Conservation (phyloP, 1,140 invertebrate species). For the Himalopsyche phryganea region DNA sequence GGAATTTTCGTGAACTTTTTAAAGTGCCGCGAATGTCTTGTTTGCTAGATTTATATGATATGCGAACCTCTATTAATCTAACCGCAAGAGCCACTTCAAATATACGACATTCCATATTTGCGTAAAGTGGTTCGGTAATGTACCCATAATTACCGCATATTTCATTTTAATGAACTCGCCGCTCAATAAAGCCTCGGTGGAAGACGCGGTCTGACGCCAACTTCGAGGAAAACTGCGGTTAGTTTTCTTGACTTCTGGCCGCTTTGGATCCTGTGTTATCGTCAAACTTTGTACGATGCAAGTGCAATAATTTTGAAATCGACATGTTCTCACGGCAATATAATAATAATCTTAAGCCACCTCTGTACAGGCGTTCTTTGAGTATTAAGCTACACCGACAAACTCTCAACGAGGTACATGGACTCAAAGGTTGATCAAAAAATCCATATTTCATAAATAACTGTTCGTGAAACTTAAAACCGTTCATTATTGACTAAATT, state of each 20-base stretch:
- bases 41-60: too few species aligned
- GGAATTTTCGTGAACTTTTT: too few species aligned
- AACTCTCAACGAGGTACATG: too few species aligned
- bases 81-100: conserved; percentile 16
- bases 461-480: too few species aligned
- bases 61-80: conserved; percentile 13
- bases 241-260: conserved; percentile 6
- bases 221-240: conserved; percentile 1
- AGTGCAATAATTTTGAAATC: background rate
- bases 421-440: too few species aligned
- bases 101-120: conserved; percentile 25
- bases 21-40: too few species aligned
- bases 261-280: background rate
- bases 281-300: background rate
- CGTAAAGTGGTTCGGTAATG: conserved; percentile 24
- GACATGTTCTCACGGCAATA: background rate
- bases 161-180: conserved; percentile 27
- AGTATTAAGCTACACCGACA: too few species aligned
- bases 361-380: too few species aligned
- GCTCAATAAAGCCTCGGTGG: conserved; percentile 13
- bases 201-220: background rate
- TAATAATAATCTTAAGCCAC: too few species aligned
- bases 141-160: conserved; percentile 25
- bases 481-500: too few species aligned
- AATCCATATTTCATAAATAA: too few species aligned